These are phyloP conservation scores for Eupithecia subfuscata DNA, from an alignment of 2,888 invertebrate species.

Conservation along the genomic window DNA sequence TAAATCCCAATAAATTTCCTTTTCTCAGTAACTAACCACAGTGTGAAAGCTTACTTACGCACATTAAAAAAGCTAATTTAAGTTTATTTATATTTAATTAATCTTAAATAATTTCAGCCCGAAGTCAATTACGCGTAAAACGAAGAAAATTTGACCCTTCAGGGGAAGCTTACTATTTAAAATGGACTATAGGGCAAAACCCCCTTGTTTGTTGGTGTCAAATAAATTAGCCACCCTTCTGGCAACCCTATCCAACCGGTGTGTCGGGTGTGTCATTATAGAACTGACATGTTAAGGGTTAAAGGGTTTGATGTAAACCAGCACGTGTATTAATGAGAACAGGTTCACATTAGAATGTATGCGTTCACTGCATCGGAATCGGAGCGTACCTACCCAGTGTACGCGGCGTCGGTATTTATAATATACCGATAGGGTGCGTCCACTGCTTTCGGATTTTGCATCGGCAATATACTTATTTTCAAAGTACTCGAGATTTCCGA, in stretches of 20 bases:
- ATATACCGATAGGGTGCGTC: no score
- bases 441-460: not conserved
- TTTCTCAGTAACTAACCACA: no score
- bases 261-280: slow-evolving; percentile 21
- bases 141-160: not conserved
- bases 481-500: no score
- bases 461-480: no score
- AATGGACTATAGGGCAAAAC: not conserved
- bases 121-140: not conserved
- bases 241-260: slow-evolving; percentile 39
- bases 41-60: no score
- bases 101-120: no score
- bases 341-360: not conserved
- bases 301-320: slow-evolving; percentile 36
- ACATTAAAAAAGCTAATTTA: no score
- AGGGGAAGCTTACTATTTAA: not conserved
- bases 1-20: no score
- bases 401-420: no score
- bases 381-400: no score
- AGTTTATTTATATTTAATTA: no score
- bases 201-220: not conserved
- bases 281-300: slow-evolving; percentile 37
- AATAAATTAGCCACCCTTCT: slow-evolving; percentile 9
- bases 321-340: not conserved
- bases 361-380: no score